These are phyloP conservation scores for Fulmarus glacialis DNA, from an alignment of 2,113 vertebrate species.

Conservation along the genomic window DNA sequence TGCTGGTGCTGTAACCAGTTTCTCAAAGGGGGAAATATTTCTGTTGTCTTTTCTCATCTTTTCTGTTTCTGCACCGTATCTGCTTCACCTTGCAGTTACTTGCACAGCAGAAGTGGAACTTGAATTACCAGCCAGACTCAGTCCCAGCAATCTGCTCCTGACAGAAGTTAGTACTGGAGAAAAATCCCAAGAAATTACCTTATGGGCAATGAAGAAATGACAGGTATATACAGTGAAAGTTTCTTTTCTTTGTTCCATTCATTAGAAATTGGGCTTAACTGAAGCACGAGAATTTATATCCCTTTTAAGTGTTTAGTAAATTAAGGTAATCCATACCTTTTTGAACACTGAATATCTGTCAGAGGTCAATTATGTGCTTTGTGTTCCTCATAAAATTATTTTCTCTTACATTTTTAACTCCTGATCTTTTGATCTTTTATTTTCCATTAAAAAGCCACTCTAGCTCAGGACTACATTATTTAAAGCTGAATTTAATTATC, in stretches of 20 bases:
- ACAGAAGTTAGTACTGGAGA: neutral
- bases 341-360: neutral
- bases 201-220: neutral
- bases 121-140: neutral
- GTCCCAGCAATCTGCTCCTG: neutral
- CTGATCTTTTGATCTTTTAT: neutral
- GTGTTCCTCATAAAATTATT: neutral
- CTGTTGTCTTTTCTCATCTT: neutral
- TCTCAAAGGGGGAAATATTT: neutral
- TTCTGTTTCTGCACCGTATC: neutral
- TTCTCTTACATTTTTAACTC: neutral
- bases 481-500: neutral
- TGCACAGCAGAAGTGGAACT: neutral
- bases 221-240: neutral
- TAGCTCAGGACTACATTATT: neutral
- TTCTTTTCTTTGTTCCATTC: neutral
- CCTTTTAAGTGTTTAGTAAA: neutral
- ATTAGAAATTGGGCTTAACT: neutral
- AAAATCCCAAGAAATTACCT: neutral
- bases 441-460: neutral
- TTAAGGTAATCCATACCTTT: neutral
- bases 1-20: neutral
- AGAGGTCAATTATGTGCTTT: neutral
- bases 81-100: neutral
- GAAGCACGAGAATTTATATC: neutral